Evolutionary conservation across 2,888 invertebrate genomes (phyloP).

Genomic region (Lithophane socia): DNA sequence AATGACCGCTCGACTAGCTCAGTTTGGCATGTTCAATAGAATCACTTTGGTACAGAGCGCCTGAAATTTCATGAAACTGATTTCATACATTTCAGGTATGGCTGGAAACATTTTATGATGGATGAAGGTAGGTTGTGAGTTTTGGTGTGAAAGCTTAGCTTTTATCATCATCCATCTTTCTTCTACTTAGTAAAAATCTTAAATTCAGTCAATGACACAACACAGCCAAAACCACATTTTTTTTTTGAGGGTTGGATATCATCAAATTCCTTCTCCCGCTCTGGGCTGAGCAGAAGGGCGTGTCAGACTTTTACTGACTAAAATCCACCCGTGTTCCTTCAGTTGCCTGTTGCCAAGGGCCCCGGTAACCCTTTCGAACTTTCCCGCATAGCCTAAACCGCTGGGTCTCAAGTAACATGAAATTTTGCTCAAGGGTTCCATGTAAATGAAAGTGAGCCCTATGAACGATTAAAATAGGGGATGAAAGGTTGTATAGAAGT

Average conservation of each 20-base stretch:
- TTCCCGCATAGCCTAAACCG: not conserved
- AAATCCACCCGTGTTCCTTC: no score
- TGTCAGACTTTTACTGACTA: no score
- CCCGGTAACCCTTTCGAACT: no score
- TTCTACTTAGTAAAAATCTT: not conserved
- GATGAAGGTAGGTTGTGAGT: not conserved
- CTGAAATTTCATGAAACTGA: conserved; percentile 15
- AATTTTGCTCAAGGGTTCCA: not conserved
- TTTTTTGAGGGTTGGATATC: no score
- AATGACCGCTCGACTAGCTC: conserved; percentile 6
- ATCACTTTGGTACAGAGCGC: not conserved
- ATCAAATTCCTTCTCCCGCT: no score
- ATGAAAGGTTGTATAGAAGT: not conserved
- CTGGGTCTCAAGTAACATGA: not conserved
- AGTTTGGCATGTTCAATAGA: conserved; percentile 27
- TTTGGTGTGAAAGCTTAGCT: no score
- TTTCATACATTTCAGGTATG: conserved; percentile 4
- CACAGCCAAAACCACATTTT: not conserved
- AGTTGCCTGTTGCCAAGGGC: no score
- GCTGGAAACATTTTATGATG: conserved; percentile 3
- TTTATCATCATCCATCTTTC: not conserved
- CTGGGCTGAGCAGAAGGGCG: no score
- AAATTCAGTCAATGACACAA: not conserved
- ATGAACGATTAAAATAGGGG: not conserved
- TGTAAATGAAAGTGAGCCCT: not conserved